phyloP scores from a whole-genome alignment of 2,113 vertebrate genomes.

The Pogona vitticeps region DNA sequence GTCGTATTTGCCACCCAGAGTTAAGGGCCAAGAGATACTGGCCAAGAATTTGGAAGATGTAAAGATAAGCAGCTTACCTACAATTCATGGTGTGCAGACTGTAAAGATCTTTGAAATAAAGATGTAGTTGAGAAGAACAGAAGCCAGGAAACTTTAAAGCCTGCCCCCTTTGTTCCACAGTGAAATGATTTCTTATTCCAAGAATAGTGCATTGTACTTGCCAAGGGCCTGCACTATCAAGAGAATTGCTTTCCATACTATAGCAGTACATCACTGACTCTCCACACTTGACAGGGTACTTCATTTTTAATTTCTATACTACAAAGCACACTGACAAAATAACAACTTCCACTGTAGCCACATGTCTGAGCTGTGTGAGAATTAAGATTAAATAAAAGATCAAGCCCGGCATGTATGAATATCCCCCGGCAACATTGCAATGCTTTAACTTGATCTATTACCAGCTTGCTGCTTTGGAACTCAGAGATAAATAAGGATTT shows the following conservation, averaged over 20 bases:
- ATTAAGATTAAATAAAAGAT: background rate
- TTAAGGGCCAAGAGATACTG: background rate
- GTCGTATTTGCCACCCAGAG: background rate
- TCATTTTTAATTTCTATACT: slow-evolving; percentile 6
- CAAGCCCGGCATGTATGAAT: background rate
- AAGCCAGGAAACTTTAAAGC: background rate
- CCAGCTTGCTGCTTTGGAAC: background rate
- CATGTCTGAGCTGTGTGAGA: background rate
- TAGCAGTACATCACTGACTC: slow-evolving; percentile 7
- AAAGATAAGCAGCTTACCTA: slow-evolving; percentile 18
- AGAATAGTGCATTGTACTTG: background rate
- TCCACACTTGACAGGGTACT: slow-evolving; percentile 20
- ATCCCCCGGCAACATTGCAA: background rate
- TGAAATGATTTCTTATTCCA: slow-evolving; percentile 37
- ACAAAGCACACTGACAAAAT: background rate
- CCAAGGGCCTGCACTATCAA: background rate
- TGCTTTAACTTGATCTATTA: background rate
- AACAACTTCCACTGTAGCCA: background rate
- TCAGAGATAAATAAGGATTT: background rate
- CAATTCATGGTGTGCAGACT: slow-evolving; percentile 18
- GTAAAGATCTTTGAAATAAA: slow-evolving; percentile 29
- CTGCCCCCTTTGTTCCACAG: slow-evolving; percentile 25
- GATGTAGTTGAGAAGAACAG: slow-evolving; percentile 30
- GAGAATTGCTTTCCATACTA: slow-evolving; percentile 22
- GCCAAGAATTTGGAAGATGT: background rate